These are phyloP conservation scores for Sander lucioperca DNA, from an alignment of 2,113 vertebrate genomes.

Conservation along the genomic window DNA sequence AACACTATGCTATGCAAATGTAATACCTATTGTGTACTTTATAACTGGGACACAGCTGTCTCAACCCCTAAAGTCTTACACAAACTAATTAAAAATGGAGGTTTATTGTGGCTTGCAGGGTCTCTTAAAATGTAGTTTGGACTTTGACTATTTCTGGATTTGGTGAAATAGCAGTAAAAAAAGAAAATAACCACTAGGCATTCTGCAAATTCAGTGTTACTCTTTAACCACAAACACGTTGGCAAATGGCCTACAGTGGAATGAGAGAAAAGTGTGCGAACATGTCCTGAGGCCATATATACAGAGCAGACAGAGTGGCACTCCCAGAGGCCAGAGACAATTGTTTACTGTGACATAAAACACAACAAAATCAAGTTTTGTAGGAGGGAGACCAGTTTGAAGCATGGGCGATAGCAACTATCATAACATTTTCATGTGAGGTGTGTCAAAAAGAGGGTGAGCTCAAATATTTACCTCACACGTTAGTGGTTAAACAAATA, in stretches of 20 bases:
- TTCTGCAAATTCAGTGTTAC: conserved; percentile 20
- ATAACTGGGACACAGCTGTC: conserved; percentile 4
- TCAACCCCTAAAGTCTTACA: not conserved
- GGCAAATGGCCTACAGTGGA: conserved; percentile 4
- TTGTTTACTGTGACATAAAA: conserved; percentile 45
- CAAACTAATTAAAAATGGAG: conserved; percentile 28
- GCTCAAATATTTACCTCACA: conserved; percentile 77
- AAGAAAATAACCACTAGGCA: conserved; percentile 25
- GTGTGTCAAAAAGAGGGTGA: conserved; percentile 30
- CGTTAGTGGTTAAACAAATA: conserved; percentile 62
- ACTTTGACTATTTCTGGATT: conserved; percentile 31
- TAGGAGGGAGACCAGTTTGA: not conserved
- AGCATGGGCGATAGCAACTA: conserved; percentile 15
- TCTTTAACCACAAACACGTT: conserved; percentile 15
- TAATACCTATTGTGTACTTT: not conserved
- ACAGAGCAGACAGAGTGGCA: conserved; percentile 38
- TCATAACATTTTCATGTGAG: conserved; percentile 46
- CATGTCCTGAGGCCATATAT: conserved; percentile 39
- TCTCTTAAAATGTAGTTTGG: conserved; percentile 25
- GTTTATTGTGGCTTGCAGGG: conserved; percentile 26
- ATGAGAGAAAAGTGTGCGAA: conserved; percentile 32
- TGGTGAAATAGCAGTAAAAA: conserved; percentile 32
- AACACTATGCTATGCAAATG: conserved; percentile 11
- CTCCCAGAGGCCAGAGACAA: conserved; percentile 24
- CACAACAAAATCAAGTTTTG: not conserved